phyloP scores from a whole-genome alignment of 2,797 vertebrate genomes.

The Otolemur crassicaudatus region DNA sequence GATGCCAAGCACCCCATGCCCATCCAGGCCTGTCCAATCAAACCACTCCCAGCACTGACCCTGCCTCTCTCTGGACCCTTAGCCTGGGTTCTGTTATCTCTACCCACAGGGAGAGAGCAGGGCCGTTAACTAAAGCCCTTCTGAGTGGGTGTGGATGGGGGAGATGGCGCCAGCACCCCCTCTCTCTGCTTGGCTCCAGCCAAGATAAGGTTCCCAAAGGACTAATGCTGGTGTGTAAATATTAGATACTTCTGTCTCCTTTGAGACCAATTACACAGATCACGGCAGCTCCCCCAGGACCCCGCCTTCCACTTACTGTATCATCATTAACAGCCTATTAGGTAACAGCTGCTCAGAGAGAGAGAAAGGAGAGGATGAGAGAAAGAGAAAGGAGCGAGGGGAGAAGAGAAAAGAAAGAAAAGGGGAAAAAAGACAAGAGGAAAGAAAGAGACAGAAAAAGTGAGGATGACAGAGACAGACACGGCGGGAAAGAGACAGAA shows the following conservation, averaged over 20 bases:
- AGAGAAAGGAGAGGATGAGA: fast-evolving
- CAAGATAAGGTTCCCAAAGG: constrained; percentile 84
- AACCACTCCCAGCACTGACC: background rate
- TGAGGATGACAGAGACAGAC: background rate
- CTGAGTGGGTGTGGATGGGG: background rate
- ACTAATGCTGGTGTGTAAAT: constrained; percentile 87
- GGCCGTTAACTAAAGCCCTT: background rate
- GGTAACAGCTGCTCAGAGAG: constrained; percentile 86
- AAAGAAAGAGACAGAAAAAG: too few relatives aligned
- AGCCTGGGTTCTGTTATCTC: background rate
- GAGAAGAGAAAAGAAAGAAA: background rate
- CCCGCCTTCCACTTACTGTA: constrained; percentile 87
- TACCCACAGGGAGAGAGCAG: background rate
- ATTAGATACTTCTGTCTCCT: constrained; percentile 89
- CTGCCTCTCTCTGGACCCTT: background rate
- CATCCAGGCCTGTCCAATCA: too few relatives aligned
- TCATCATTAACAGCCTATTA: constrained; percentile 91
- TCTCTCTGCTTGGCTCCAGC: constrained; percentile 75
- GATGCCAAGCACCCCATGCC: background rate
- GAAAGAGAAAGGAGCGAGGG: background rate
- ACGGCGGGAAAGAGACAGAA: too few relatives aligned
- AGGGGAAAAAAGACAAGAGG: too few relatives aligned
- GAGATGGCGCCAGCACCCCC: constrained; percentile 62
- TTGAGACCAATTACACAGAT: constrained; percentile 91
- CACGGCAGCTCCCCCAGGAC: constrained; percentile 88